A percentile compares a stretch with the other conserved stretches of the same genome.
These are phyloP conservation scores for Colius striatus DNA, from an alignment of 2,113 vertebrate species.

Conservation along the genomic window DNA sequence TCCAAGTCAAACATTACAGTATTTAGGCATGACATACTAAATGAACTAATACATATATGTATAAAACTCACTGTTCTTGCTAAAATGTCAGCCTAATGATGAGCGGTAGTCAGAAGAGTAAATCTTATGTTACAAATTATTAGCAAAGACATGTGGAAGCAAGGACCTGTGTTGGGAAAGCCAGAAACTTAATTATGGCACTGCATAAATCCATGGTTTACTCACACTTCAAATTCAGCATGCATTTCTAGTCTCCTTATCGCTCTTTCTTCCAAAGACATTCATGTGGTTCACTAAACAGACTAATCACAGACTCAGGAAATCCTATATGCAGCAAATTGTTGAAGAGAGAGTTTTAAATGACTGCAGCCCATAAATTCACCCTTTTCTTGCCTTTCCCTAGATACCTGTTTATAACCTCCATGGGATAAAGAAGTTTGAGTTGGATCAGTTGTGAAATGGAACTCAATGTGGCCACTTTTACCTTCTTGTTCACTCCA, in stretches of 20 bases:
- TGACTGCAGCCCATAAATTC: not conserved
- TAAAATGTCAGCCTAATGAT: not conserved
- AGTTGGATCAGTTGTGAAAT: not conserved
- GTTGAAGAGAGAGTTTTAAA: not conserved
- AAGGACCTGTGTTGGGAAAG: not conserved
- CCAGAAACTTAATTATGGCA: not conserved
- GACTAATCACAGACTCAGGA: not conserved
- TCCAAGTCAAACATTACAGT: not conserved
- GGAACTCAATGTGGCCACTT: not conserved
- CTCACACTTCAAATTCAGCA: not conserved
- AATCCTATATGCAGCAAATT: not conserved
- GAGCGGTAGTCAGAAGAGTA: not conserved
- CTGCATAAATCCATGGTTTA: not conserved
- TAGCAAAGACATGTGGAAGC: not conserved
- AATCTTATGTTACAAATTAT: not conserved
- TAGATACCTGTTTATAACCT: not conserved
- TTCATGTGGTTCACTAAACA: not conserved
- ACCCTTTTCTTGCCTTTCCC: not conserved
- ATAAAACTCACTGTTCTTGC: not conserved
- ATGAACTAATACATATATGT: too few species aligned
- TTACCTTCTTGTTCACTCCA: not conserved
- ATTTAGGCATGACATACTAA: not conserved
- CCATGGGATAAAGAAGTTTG: not conserved
- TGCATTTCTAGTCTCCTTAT: not conserved
- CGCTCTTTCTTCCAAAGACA: not conserved